A percentile compares a stretch with the other conserved stretches of the same genome.
Evolutionary conservation across 2,888 invertebrate species (phyloP).

Genomic region (Lapara coniferarum): DNA sequence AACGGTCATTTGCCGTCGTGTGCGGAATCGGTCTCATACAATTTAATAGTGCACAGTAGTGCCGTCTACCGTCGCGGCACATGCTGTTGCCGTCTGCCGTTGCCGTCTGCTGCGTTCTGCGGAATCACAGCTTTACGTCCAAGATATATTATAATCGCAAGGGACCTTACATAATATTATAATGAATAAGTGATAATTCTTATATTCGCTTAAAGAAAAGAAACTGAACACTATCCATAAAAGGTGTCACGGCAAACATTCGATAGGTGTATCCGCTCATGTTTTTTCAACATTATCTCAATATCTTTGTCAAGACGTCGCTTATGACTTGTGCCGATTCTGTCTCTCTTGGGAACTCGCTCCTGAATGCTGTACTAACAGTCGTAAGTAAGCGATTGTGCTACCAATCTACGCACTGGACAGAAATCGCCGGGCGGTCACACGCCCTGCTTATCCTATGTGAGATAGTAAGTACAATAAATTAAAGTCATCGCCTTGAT

Average conservation of each 20-base stretch:
- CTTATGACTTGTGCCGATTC: neutral
- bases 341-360: constrained; percentile 12
- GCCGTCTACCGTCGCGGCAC: too few relatives aligned
- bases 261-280: neutral
- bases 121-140: neutral
- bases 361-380: constrained; percentile 8
- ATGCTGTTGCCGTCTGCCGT: too few relatives aligned
- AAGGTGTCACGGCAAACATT: neutral
- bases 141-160: too few relatives aligned
- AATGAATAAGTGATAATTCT: neutral
- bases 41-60: too few relatives aligned
- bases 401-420: constrained; percentile 14
- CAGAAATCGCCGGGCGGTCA: neutral
- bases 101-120: too few relatives aligned
- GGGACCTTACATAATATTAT: too few relatives aligned
- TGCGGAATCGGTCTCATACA: too few relatives aligned
- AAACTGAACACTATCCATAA: neutral
- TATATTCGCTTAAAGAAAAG: neutral
- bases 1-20: too few relatives aligned
- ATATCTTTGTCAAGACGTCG: neutral
- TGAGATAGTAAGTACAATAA: too few relatives aligned
- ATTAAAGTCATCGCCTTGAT: too few relatives aligned
- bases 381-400: constrained; percentile 28
- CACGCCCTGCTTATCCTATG: neutral
- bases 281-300: neutral